Percentiles rank a stretch among this genome's conserved stretches.
Evolutionary conservation across 2,888 invertebrate species (phyloP).

Genomic region (Dione vanillae): DNA sequence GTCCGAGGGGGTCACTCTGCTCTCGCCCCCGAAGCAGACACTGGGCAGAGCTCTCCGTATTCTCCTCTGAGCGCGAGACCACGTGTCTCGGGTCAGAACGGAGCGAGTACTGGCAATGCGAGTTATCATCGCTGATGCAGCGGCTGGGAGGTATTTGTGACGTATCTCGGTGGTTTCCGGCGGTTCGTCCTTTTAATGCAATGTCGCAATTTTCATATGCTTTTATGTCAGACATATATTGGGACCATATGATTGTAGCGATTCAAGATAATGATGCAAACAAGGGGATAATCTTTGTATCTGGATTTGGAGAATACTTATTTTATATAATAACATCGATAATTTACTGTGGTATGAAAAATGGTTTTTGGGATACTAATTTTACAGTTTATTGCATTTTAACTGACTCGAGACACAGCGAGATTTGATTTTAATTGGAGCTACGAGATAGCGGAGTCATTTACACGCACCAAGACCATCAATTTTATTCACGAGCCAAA

Average conservation of each 20-base stretch:
- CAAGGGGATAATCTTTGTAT: neutral
- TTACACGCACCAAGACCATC: slow-evolving; percentile 23
- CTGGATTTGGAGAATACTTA: neutral
- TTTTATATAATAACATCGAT: neutral
- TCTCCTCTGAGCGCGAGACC: slow-evolving; percentile 57
- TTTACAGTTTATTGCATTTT: slow-evolving; percentile 17
- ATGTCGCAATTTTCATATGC: slow-evolving; percentile 24
- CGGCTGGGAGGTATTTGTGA: slow-evolving; percentile 67
- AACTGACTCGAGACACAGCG: slow-evolving; percentile 14
- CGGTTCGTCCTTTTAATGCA: slow-evolving; percentile 63
- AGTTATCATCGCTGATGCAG: slow-evolving; percentile 62
- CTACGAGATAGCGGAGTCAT: slow-evolving; percentile 14
- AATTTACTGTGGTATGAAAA: neutral
- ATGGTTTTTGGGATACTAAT: neutral
- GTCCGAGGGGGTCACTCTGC: slow-evolving; percentile 68
- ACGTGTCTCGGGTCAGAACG: slow-evolving; percentile 49
- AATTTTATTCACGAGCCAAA: slow-evolving; percentile 19
- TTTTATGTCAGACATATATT: neutral
- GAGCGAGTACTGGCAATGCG: slow-evolving; percentile 53
- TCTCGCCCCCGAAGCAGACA: slow-evolving; percentile 66
- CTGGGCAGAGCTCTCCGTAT: slow-evolving; percentile 61
- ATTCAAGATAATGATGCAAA: neutral
- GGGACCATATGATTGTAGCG: too few species aligned
- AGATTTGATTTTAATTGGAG: slow-evolving; percentile 25
- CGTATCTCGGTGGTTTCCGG: slow-evolving; percentile 61